Percentiles rank a stretch among this genome's conserved stretches.
phyloP scores from a whole-genome alignment of 1,140 invertebrate genomes.

The Uloborus diversus region DNA sequence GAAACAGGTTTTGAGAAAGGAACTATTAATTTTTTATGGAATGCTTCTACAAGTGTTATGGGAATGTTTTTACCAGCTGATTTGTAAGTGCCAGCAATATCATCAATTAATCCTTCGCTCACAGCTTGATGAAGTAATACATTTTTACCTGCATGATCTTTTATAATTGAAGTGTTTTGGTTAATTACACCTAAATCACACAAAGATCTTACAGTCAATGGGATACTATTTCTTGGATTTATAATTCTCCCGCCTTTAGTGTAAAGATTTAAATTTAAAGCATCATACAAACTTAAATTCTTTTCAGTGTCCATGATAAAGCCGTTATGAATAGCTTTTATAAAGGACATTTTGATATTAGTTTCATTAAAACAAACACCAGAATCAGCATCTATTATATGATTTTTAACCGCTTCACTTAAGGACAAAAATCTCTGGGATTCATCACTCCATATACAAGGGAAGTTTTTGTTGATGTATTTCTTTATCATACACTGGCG shows the following conservation, averaged over 20 bases:
- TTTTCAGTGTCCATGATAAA: constrained; percentile 86
- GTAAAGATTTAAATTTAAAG: constrained; percentile 83
- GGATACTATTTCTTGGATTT: constrained; percentile 81
- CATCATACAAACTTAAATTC: constrained; percentile 76
- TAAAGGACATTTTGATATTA: no score
- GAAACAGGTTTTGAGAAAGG: constrained; percentile 75
- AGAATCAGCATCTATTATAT: constrained; percentile 80
- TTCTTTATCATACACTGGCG: constrained; percentile 84
- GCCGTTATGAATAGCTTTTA: no score
- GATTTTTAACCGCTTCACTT: constrained; percentile 79
- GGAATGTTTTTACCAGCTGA: constrained; percentile 71
- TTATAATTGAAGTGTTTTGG: constrained; percentile 25
- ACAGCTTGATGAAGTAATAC: constrained; percentile 80
- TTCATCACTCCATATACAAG: constrained; percentile 81
- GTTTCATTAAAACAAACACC: constrained; percentile 77
- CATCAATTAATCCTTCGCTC: constrained; percentile 76
- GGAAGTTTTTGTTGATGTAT: constrained; percentile 79
- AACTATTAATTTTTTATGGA: constrained; percentile 77
- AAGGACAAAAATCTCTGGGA: constrained; percentile 75
- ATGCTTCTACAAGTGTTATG: constrained; percentile 73
- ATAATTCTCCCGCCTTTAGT: constrained; percentile 78
- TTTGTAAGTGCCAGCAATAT: constrained; percentile 74
- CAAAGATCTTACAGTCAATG: constrained; percentile 80
- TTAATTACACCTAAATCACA: constrained; percentile 72
- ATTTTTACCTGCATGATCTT: constrained; percentile 71